Conservation (phyloP, 1,140 invertebrate genomes). For the Vanessa atalanta region DNA sequence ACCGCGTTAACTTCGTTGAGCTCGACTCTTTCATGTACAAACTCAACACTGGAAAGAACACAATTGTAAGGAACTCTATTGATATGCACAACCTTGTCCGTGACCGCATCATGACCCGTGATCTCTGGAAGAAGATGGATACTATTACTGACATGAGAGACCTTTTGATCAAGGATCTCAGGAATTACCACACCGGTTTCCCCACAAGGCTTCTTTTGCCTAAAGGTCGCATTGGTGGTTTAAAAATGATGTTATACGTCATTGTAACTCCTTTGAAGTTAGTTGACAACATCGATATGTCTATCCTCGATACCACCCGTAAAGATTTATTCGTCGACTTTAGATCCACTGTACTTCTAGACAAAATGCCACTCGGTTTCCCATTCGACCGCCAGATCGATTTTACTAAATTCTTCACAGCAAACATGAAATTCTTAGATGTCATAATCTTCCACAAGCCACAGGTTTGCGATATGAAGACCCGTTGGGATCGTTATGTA, state of each 20-base stretch:
- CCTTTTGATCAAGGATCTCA: conserved; percentile 35
- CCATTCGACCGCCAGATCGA: conserved; percentile 85
- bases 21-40: conserved; percentile 79
- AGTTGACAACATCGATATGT: conserved; percentile 57
- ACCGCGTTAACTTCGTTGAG: conserved; percentile 80
- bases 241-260: conserved; percentile 81
- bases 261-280: conserved; percentile 72
- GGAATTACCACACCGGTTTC: conserved; percentile 60
- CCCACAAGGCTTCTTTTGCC: conserved; percentile 83
- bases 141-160: conserved; percentile 60
- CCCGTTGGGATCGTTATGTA: conserved; percentile 62
- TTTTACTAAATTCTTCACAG: conserved; percentile 70
- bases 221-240: conserved; percentile 82
- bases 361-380: conserved; percentile 84
- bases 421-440: conserved; percentile 83
- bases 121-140: conserved; percentile 70
- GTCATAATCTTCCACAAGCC: conserved; percentile 82
- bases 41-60: conserved; percentile 50
- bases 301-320: conserved; percentile 50
- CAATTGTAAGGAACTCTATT: conserved; percentile 77
- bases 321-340: conserved; percentile 56
- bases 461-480: conserved; percentile 63
- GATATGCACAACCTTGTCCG: conserved; percentile 60
- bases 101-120: conserved; percentile 67
- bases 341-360: conserved; percentile 68